Evolutionary conservation across 2,888 invertebrate species (phyloP).

Genomic region (Hemicrepidius hirtus): DNA sequence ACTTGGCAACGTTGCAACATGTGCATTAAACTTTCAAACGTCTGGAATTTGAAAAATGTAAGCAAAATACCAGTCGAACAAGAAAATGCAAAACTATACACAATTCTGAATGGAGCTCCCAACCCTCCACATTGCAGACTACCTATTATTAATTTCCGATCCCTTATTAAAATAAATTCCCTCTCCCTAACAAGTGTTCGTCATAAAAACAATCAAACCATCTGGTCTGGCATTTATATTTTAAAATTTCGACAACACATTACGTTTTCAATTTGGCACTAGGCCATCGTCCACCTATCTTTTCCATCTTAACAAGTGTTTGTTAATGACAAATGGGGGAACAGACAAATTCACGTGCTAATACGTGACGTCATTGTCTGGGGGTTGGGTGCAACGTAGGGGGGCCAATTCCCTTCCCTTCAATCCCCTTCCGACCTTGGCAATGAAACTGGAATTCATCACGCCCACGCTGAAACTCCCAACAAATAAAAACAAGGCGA

Average conservation of each 20-base stretch:
- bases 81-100: too few relatives aligned
- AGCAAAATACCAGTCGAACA: too few relatives aligned
- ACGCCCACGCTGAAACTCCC: conserved; percentile 59
- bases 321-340: conserved; percentile 10
- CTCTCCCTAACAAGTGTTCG: too few relatives aligned
- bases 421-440: conserved; percentile 62
- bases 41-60: too few relatives aligned
- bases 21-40: too few relatives aligned
- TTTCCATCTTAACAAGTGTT: conserved; percentile 1
- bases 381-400: conserved; percentile 34
- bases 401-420: conserved; percentile 31
- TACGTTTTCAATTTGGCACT: background rate
- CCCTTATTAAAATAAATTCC: too few relatives aligned
- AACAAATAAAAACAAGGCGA: conserved; percentile 24
- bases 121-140: too few relatives aligned
- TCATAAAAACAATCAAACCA: too few relatives aligned
- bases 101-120: too few relatives aligned
- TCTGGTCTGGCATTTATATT: background rate
- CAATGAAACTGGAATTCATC: conserved; percentile 67
- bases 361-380: conserved; percentile 30
- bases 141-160: too few relatives aligned
- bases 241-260: background rate
- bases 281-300: background rate
- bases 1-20: too few relatives aligned
- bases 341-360: background rate